A percentile compares a stretch with the other conserved stretches of the same genome.
Evolutionary conservation across 2,888 invertebrate genomes (phyloP).

Genomic region (Serrognathus titanus): DNA sequence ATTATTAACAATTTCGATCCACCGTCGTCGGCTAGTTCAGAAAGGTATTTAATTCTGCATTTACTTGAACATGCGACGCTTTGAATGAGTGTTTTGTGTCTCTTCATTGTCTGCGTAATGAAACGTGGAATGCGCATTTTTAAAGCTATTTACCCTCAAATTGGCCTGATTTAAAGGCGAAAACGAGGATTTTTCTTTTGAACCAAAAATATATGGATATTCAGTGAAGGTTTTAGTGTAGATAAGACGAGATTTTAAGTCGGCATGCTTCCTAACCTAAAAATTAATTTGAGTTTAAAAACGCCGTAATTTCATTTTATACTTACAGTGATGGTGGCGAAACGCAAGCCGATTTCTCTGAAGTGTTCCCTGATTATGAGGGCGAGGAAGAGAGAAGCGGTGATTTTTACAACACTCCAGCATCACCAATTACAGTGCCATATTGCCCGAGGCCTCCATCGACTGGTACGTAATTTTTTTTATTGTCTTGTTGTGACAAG

Average conservation of each 20-base stretch:
- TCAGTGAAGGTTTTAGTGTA: too few relatives aligned
- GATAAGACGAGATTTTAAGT: too few relatives aligned
- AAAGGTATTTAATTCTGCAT: slow-evolving; percentile 61
- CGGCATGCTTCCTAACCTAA: too few relatives aligned
- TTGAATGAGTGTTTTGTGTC: too few relatives aligned
- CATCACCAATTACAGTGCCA: slow-evolving; percentile 73
- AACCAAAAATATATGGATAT: too few relatives aligned
- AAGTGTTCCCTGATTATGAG: slow-evolving; percentile 52
- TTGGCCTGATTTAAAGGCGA: too few relatives aligned
- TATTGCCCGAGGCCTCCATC: slow-evolving; percentile 72
- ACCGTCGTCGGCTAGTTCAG: slow-evolving; percentile 87
- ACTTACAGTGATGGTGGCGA: slow-evolving; percentile 52
- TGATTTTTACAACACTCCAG: slow-evolving; percentile 60
- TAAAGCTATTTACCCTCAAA: too few relatives aligned
- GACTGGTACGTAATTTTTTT: slow-evolving; percentile 53
- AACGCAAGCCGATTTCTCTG: slow-evolving; percentile 64
- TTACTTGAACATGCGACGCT: too few relatives aligned
- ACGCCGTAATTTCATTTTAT: neutral
- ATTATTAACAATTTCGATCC: slow-evolving; percentile 66
- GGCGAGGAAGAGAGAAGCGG: slow-evolving; percentile 47
- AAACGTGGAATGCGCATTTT: too few relatives aligned
- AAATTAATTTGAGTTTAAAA: neutral
- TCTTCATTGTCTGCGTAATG: too few relatives aligned
- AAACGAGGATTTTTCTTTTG: too few relatives aligned
- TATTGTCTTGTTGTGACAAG: neutral